phyloP scores from a whole-genome alignment of 2,113 vertebrate genomes.

The Pangasianodon hypophthalmus region DNA sequence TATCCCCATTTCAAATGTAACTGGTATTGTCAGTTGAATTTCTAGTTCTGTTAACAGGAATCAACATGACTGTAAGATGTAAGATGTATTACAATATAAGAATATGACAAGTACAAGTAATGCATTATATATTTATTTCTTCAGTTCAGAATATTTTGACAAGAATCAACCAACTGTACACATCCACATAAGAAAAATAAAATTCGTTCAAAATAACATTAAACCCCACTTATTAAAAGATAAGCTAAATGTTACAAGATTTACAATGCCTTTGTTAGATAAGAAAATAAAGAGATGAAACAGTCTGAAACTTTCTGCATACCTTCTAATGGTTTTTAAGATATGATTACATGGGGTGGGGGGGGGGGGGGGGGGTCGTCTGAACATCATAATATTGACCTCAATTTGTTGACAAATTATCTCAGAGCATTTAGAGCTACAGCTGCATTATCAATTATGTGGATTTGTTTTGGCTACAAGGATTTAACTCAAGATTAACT shows the following conservation, averaged over 20 bases:
- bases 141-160: slow-evolving; percentile 61
- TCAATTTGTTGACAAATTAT: background rate
- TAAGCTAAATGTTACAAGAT: slow-evolving; percentile 65
- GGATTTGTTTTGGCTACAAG: background rate
- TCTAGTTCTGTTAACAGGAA: background rate
- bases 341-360: slow-evolving; percentile 11
- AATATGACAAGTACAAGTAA: background rate
- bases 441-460: background rate
- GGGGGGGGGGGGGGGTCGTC: background rate
- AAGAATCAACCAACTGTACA: slow-evolving; percentile 66
- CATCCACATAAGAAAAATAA: slow-evolving; percentile 65
- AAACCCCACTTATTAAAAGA: slow-evolving; percentile 63
- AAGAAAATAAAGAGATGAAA: slow-evolving; percentile 60
- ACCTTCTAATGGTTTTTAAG: slow-evolving; percentile 37
- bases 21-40: background rate
- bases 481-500: background rate
- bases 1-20: background rate
- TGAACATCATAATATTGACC: slow-evolving; percentile 2
- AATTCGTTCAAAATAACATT: slow-evolving; percentile 63
- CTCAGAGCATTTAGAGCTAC: background rate
- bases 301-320: slow-evolving; percentile 57
- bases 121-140: slow-evolving; percentile 56
- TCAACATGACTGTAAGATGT: background rate
- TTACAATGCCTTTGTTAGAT: slow-evolving; percentile 66
- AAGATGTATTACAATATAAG: background rate